A percentile compares a stretch with the other conserved stretches of the same genome.
These are phyloP conservation scores for Microhierax caerulescens DNA, from an alignment of 2,797 vertebrate genomes.

Conservation along the genomic window DNA sequence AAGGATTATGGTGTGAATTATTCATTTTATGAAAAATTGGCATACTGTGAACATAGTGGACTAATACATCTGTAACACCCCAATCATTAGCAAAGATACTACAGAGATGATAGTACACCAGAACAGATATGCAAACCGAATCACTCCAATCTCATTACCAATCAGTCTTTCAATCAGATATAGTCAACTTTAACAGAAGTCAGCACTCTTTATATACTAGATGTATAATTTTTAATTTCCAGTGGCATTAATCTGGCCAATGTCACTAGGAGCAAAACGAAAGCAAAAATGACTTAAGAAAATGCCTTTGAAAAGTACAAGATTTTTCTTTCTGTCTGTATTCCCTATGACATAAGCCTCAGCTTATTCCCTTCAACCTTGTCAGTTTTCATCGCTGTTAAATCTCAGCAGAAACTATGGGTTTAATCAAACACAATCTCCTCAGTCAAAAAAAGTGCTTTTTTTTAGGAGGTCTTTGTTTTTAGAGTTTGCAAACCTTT, in stretches of 20 bases:
- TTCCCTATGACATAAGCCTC: background rate
- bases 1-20: background rate
- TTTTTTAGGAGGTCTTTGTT: background rate
- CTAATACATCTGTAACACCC: background rate
- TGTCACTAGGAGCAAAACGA: background rate
- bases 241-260: background rate
- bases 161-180: background rate
- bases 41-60: background rate
- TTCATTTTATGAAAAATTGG: background rate
- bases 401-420: conserved; percentile 2
- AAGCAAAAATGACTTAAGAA: background rate
- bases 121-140: background rate
- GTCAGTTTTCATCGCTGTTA: conserved; percentile 45
- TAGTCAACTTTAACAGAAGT: background rate
- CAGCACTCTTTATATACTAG: background rate
- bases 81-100: background rate
- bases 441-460: background rate
- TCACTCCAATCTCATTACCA: background rate
- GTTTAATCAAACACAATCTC: background rate
- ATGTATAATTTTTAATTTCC: conserved; percentile 21
- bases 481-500: conserved; percentile 1
- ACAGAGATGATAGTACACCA: background rate
- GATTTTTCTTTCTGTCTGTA: background rate
- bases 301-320: conserved; percentile 18
- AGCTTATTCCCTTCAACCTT: conserved; percentile 26